phyloP scores from a whole-genome alignment of 2,888 invertebrate species.

The Hyles lineata region DNA sequence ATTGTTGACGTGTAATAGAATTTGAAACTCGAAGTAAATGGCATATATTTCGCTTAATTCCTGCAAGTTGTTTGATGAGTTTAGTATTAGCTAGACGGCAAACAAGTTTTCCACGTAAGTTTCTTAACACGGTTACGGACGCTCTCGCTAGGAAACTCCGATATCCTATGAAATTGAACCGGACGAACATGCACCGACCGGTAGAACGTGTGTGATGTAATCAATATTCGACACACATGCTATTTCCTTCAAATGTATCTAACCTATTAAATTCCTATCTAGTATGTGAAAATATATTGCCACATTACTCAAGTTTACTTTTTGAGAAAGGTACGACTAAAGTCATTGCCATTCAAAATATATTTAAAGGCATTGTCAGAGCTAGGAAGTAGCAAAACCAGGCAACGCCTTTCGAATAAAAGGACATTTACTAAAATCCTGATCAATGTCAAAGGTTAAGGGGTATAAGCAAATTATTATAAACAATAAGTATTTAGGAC shows the following conservation, averaged over 20 bases:
- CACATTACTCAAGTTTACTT: neutral
- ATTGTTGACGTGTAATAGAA: neutral
- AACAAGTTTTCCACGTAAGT: conserved; percentile 23
- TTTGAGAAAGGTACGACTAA: neutral
- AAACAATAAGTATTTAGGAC: no score
- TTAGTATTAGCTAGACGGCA: conserved; percentile 18
- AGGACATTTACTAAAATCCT: conserved; percentile 2
- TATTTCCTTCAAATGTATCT: conserved; percentile 15
- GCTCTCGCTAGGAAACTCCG: conserved; percentile 48
- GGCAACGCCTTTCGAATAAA: conserved; percentile 14
- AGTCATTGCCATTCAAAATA: neutral
- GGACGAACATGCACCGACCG: conserved; percentile 41
- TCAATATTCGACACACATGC: conserved; percentile 30
- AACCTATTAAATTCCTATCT: neutral
- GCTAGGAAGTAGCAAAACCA: conserved; percentile 9
- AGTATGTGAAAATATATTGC: neutral
- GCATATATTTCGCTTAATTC: neutral
- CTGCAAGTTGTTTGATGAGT: conserved; percentile 24
- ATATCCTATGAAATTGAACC: conserved; percentile 61
- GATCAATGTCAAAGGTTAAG: conserved; percentile 7
- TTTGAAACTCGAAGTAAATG: neutral
- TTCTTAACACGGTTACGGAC: conserved; percentile 33
- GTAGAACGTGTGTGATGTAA: conserved; percentile 31
- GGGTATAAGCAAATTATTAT: no score
- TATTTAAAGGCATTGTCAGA: neutral